phyloP scores from a whole-genome alignment of 2,888 invertebrate genomes.

The Ichneumoninae sp. region DNA sequence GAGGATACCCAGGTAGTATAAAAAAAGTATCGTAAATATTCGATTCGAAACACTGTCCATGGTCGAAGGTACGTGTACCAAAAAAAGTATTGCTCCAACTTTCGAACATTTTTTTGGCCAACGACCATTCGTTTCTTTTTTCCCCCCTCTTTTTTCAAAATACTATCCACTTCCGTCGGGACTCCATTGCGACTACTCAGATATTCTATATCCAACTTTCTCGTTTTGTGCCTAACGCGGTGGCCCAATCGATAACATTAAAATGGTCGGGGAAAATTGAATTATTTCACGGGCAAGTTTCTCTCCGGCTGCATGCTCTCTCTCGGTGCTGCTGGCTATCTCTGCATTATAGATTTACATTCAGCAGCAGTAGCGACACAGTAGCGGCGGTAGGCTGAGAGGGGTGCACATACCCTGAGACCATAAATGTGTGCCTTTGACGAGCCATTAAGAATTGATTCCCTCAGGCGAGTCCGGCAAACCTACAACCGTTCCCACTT shows the following conservation, averaged over 20 bases:
- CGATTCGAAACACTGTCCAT: constrained; percentile 8
- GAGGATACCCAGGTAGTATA: background rate
- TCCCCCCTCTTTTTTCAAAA: background rate
- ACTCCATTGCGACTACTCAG: constrained; percentile 28
- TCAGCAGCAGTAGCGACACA: constrained; percentile 53
- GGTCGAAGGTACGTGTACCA: background rate
- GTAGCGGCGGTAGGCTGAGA: constrained; percentile 36
- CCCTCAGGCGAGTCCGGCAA: constrained; percentile 65
- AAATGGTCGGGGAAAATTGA: constrained; percentile 69
- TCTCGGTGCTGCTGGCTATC: constrained; percentile 62
- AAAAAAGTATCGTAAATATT: background rate
- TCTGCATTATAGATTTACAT: constrained; percentile 69
- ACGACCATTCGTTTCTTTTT: background rate
- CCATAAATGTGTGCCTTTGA: constrained; percentile 69
- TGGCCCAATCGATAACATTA: constrained; percentile 66
- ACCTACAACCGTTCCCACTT: constrained; percentile 37
- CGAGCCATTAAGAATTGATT: constrained; percentile 71
- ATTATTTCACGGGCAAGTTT: constrained; percentile 69
- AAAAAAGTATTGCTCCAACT: background rate
- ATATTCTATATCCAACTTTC: constrained; percentile 41
- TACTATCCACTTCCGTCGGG: background rate
- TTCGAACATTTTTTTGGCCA: background rate
- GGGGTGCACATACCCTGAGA: constrained; percentile 59
- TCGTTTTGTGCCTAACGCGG: constrained; percentile 36
- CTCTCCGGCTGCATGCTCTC: constrained; percentile 59